phyloP scores from a whole-genome alignment of 2,888 invertebrate species.

The Formica aserva region DNA sequence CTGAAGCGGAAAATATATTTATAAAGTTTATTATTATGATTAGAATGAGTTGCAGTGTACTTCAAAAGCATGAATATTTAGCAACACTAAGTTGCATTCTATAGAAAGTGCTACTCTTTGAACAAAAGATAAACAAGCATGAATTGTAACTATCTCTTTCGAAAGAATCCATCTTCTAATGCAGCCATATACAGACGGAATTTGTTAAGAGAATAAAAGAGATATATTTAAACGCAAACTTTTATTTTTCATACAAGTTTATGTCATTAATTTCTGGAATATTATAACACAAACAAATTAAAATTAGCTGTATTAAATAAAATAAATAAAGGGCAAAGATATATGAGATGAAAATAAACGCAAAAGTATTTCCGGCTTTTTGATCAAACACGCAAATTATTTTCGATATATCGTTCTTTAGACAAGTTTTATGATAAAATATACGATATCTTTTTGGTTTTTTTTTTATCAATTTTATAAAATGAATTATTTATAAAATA shows the following conservation, averaged over 20 bases:
- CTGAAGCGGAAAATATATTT: constrained; percentile 5
- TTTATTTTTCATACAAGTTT: neutral
- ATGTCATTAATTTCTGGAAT: neutral
- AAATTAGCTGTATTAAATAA: neutral
- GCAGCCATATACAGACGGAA: neutral
- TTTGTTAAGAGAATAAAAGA: neutral
- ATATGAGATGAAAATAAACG: neutral
- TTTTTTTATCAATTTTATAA: neutral
- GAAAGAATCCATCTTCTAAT: neutral
- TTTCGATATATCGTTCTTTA: neutral
- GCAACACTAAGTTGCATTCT: constrained; percentile 12
- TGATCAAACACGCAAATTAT: neutral
- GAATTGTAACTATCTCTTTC: neutral
- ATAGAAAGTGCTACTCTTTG: neutral
- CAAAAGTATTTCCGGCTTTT: neutral
- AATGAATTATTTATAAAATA: too few relatives aligned
- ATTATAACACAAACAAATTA: neutral
- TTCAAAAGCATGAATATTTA: constrained; percentile 25
- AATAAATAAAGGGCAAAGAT: neutral
- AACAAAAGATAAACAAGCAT: neutral
- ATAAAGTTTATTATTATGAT: constrained; percentile 7
- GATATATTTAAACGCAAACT: neutral
- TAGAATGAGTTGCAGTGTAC: neutral
- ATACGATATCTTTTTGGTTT: neutral
- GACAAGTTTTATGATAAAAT: neutral